These are phyloP conservation scores for Cherax destructor DNA, from an alignment of 1,140 invertebrate genomes.

Conservation along the genomic window DNA sequence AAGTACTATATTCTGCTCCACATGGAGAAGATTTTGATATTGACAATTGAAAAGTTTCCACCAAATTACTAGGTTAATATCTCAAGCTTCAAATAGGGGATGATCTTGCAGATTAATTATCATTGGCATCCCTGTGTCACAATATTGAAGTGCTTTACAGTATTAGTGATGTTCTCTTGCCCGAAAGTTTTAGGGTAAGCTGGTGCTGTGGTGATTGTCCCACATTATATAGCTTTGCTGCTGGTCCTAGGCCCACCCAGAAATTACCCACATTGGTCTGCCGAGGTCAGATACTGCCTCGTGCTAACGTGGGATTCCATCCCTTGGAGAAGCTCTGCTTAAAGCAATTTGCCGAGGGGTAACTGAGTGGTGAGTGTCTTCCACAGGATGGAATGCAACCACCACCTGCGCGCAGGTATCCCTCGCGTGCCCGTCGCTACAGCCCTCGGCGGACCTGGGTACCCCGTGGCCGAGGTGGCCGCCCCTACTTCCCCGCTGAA, in stretches of 20 bases:
- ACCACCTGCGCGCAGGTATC: constrained; percentile 33
- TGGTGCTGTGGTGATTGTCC: background rate
- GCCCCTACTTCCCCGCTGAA: constrained; percentile 12
- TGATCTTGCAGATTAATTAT: background rate
- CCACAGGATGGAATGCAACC: constrained; percentile 41
- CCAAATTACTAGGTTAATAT: background rate
- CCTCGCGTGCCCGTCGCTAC: constrained; percentile 22
- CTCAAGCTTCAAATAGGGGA: background rate
- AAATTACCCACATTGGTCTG: background rate
- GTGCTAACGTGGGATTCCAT: background rate
- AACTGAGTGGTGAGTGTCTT: constrained; percentile 47
- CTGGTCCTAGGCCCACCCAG: background rate
- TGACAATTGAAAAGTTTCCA: background rate
- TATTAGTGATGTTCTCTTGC: background rate
- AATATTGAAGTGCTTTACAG: background rate
- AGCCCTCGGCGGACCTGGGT: constrained; percentile 48
- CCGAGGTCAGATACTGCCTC: background rate
- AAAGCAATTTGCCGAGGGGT: background rate
- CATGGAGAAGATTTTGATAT: background rate
- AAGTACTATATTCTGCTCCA: background rate
- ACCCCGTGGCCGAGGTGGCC: constrained; percentile 34
- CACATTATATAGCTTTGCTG: background rate
- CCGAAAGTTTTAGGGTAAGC: constrained; percentile 5
- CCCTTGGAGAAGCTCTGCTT: constrained; percentile 19
- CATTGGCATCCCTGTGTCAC: background rate